These are phyloP conservation scores for Falco naumanni DNA, from an alignment of 2,797 vertebrate species.

Conservation along the genomic window DNA sequence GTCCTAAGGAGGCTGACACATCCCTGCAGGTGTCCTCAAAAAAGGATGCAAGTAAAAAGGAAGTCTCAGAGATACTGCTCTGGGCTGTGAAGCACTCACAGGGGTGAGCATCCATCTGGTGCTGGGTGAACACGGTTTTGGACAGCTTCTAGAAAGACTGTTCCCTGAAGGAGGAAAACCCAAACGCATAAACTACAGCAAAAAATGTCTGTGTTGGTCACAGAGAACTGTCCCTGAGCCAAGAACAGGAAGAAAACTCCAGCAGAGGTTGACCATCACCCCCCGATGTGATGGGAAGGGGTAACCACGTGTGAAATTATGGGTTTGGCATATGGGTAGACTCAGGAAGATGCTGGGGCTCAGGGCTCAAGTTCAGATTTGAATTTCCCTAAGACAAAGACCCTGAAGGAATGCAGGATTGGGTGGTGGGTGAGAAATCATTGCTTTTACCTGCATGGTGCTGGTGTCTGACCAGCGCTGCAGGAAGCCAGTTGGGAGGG, in stretches of 20 bases:
- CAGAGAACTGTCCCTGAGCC: not conserved
- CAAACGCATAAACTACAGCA: not conserved
- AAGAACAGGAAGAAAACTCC: not conserved
- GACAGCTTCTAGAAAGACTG: not conserved
- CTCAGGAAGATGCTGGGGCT: not conserved
- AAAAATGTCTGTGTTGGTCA: not conserved
- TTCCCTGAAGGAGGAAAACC: not conserved
- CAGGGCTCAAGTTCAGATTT: not conserved
- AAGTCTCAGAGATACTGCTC: not conserved
- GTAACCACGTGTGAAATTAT: not conserved
- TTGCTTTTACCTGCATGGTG: accelerated
- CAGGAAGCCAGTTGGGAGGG: accelerated
- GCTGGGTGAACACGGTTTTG: not conserved
- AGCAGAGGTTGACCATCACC: not conserved
- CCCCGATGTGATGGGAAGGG: not conserved
- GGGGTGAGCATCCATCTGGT: not conserved
- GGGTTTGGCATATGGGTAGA: not conserved
- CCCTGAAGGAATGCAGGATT: not conserved
- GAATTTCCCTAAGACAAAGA: not conserved
- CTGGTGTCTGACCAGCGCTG: not conserved
- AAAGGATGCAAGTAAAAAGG: not conserved
- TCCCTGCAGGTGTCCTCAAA: not conserved
- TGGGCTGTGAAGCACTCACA: not conserved
- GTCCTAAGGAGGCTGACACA: not conserved
- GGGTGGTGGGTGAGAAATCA: not conserved